Percentiles rank a stretch among this genome's conserved stretches.
These are phyloP conservation scores for Panagrolaimus sp. DNA, from an alignment of 1,140 invertebrate species.

Conservation along the genomic window DNA sequence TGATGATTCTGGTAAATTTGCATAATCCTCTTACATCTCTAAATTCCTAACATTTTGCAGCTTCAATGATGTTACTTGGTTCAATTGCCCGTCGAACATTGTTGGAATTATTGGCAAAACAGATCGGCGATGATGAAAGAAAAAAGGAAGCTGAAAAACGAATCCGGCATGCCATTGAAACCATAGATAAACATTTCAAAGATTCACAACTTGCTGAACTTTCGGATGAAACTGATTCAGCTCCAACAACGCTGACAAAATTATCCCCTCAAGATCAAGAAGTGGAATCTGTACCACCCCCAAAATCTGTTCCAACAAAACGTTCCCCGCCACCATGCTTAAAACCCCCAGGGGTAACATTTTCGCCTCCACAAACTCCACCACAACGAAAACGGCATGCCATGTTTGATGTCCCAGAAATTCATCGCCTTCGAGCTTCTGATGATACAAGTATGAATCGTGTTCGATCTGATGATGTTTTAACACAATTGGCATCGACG, in stretches of 20 bases:
- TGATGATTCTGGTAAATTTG: slow-evolving; percentile 39
- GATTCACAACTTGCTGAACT: slow-evolving; percentile 19
- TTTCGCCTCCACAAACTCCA: neutral
- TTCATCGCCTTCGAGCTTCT: neutral
- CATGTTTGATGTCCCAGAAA: neutral
- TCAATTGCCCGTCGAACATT: slow-evolving; percentile 50
- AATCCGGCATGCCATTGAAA: slow-evolving; percentile 53
- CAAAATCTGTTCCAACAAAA: no score
- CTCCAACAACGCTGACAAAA: no score
- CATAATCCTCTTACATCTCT: neutral
- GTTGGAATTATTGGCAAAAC: slow-evolving; percentile 46
- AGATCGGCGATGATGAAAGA: slow-evolving; percentile 55
- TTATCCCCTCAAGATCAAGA: no score
- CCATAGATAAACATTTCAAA: slow-evolving; percentile 56
- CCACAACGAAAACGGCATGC: neutral
- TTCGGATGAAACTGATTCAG: no score
- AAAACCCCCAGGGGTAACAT: neutral
- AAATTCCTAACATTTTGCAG: slow-evolving; percentile 35
- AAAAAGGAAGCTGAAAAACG: slow-evolving; percentile 50
- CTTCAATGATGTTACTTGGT: slow-evolving; percentile 53
- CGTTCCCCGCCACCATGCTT: no score
- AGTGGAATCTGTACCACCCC: no score
- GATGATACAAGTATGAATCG: neutral
- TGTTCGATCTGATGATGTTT: neutral
- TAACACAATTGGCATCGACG: neutral